phyloP scores from a whole-genome alignment of 2,797 vertebrate species.

The Cheirogaleus major region DNA sequence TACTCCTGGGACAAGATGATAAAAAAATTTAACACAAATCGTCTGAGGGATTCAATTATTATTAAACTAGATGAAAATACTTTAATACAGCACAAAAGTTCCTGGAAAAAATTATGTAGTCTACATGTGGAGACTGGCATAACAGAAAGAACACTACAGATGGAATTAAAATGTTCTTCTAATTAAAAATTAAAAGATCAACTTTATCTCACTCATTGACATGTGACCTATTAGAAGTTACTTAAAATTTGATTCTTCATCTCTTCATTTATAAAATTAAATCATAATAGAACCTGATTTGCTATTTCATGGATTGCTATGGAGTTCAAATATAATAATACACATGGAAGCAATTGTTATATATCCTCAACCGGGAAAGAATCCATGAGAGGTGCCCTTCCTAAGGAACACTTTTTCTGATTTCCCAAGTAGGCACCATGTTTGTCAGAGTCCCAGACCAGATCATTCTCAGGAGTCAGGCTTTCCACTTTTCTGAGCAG shows the following conservation, averaged over 20 bases:
- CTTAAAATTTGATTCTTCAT: background rate
- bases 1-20: conserved; percentile 13
- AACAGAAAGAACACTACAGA: background rate
- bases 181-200: background rate
- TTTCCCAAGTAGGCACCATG: background rate
- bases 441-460: background rate
- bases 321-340: conserved; percentile 11
- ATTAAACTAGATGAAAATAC: conserved; percentile 22
- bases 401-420: background rate
- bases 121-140: background rate
- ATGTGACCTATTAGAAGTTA: background rate
- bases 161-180: background rate
- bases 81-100: background rate
- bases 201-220: background rate
- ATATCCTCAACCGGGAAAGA: background rate
- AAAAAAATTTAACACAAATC: conserved; percentile 14
- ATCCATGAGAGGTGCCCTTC: background rate
- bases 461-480: background rate
- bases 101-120: background rate
- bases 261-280: background rate
- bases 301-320: background rate
- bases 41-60: conserved; percentile 7
- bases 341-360: background rate
- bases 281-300: background rate
- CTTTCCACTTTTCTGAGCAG: background rate